Evolutionary conservation across 2,113 vertebrate genomes (phyloP), one percentile per base, ranked within the genome.

Genomic region (Neopipo cinnamomea): DNA sequence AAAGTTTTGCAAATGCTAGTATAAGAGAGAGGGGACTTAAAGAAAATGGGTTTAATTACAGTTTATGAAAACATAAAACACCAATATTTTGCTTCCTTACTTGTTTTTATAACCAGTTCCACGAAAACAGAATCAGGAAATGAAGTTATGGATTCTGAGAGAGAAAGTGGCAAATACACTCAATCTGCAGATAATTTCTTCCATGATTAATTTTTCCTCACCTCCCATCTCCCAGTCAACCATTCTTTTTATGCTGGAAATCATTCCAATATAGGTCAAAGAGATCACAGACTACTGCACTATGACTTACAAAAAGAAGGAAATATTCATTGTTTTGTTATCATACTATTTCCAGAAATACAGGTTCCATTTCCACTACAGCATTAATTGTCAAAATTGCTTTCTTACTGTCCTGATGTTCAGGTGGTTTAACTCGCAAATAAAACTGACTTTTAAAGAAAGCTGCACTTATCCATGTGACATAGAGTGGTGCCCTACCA

Each of bases 41-140:
- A 92, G 75, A 65, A 89, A 91, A 76, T 42, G 8, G 13, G 3
- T 37, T 82, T 88, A 39, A 41, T 55, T 72, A 31, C 8, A 90
- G 28, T 56, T 73, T 90, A 50, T 52, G 42, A 87, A 93, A 86
- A 70, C 6, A 61, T 33, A 86, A 18, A 63, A 8, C 18, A 63
- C 5, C n/a, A 50, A 14, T 79, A 76, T 66, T 92, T 87, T 88
- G 2, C 50, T 63, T n/a, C 31, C 67, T 71, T 71, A 6, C 28
- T 81, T 73, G 24, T 66, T 93, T 92, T 88, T 70, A 52, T 71
- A 83, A 41, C n/a, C 17, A 35, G 21, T 47, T 82, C 16, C 59
- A 85, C 41, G 74, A 74, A 93, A 88, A 83, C 46, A 94, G 62
- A 83, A 85, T 49, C 28, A 85, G 35, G 65, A 94, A 88, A 96